phyloP scores from a whole-genome alignment of 2,797 vertebrate genomes.

The Mus minutoides region DNA sequence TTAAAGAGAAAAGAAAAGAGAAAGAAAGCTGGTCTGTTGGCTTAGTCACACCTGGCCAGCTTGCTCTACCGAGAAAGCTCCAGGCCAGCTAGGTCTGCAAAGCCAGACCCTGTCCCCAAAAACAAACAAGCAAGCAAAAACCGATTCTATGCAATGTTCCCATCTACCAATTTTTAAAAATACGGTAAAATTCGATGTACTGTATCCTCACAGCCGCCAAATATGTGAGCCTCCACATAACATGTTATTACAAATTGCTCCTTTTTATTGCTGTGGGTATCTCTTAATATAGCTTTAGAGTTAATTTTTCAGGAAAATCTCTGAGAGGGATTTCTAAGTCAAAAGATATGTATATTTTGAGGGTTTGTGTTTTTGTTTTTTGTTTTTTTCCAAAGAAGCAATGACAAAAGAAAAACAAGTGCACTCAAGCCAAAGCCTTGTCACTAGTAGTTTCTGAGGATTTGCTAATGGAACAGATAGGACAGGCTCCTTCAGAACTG shows the following conservation, averaged over 20 bases:
- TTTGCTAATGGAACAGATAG: background rate
- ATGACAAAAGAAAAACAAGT: background rate
- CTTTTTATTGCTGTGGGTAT: background rate
- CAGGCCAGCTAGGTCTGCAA: background rate
- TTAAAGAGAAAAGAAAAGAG: background rate
- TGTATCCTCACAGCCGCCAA: background rate
- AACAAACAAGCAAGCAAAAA: background rate
- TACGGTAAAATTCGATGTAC: background rate
- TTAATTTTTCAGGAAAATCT: background rate
- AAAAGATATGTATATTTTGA: background rate
- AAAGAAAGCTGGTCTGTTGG: background rate
- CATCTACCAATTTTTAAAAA: background rate
- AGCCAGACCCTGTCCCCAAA: background rate
- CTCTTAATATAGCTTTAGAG: background rate
- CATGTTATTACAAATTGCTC: background rate
- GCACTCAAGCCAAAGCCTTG: background rate
- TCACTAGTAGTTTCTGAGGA: slow-evolving; percentile 10
- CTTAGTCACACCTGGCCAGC: background rate
- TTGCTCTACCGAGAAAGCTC: too few relatives aligned
- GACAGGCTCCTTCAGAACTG: background rate
- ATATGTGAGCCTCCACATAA: background rate
- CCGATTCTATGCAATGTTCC: background rate
- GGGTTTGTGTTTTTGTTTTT: too few relatives aligned
- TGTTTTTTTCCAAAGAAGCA: background rate
- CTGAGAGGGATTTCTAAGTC: background rate